A percentile compares a stretch with the other conserved stretches of the same genome.
Conservation (phyloP, 2,888 invertebrate species). For the Pachydiplax longipennis region DNA sequence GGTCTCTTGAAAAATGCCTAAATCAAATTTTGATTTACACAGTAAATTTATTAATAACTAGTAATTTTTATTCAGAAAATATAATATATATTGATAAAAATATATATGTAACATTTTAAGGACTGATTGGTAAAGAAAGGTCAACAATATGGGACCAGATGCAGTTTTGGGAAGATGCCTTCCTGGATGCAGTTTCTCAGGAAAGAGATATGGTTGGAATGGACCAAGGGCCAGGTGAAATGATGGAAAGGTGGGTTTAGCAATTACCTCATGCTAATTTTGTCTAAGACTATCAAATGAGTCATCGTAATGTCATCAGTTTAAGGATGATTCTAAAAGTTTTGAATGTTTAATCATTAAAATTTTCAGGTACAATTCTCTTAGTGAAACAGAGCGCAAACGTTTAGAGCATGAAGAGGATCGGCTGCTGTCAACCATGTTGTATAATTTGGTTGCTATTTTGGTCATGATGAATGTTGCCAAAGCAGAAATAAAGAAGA, state of each 20-base stretch:
- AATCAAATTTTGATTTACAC: too few species aligned
- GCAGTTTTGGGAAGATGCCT: slow-evolving; percentile 99
- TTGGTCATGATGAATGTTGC: slow-evolving; percentile 91
- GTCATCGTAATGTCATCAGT: too few species aligned
- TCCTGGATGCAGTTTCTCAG: slow-evolving; percentile 96
- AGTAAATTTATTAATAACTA: too few species aligned
- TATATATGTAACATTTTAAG: slow-evolving; percentile 53
- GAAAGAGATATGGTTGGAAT: slow-evolving; percentile 99
- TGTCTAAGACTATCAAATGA: too few species aligned
- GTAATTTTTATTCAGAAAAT: too few species aligned
- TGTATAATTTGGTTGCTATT: slow-evolving; percentile 96
- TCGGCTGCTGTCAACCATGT: slow-evolving; percentile 88
- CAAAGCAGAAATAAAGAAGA: slow-evolving; percentile 83
- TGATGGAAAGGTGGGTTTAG: slow-evolving; percentile 85
- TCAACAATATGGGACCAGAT: slow-evolving; percentile 96
- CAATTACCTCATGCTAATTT: not conserved
- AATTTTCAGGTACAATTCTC: slow-evolving; percentile 75
- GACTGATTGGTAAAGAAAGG: slow-evolving; percentile 74
- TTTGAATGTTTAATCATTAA: slow-evolving; percentile 25
- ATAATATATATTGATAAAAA: not conserved
- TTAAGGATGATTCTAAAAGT: not conserved
- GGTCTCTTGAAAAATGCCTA: too few species aligned
- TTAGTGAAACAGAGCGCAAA: slow-evolving; percentile 92
- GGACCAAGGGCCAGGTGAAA: slow-evolving; percentile 98
- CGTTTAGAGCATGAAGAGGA: slow-evolving; percentile 98